Evolutionary conservation across 1,140 invertebrate species (phyloP), one percentile per base, ranked within the genome.

Genomic region (Diachasma alloeum): DNA sequence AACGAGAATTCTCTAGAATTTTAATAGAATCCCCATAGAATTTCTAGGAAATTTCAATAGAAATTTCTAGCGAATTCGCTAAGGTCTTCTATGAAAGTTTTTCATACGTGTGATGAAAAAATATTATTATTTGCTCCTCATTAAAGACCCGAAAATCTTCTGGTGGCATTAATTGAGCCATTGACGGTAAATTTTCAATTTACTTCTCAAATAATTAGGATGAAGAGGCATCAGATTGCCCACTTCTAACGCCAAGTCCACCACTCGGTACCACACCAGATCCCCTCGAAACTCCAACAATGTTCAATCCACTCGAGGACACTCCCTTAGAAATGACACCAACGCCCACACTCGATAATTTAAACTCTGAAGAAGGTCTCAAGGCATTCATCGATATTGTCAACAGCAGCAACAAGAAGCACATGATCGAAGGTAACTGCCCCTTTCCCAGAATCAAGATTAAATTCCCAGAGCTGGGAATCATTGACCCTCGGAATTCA

Each of bases 171-270:
- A n/a, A n/a, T n/a, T n/a, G n/a, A n/a, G n/a, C n/a, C n/a, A n/a
- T 6, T 42, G 4, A 42, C 31, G 2, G 31, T 15, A 2, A 46
- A 46, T 46, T 46, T 46, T 53, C 36, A n/a, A n/a, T n/a, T n/a
- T n/a, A n/a, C 0, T 68, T 68, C 4, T 68, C 22, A 10, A 73
- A 17, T 74, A 5, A 78, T 80, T 53, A 87, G 83, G 90, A 91
- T 77, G 89, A 90, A 79, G 90, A 87, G 78, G 83, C 85, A 0
- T 91, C 90, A 31, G 90, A 89, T 79, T 90, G 88, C 78, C 90
- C 89, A 4, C 83, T 91, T 4, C 82, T 91, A 42, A 89, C 89
- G 4, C 88, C 90, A 3, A 90, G 87, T 13, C 88, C 89, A 31
- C 78, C 81, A 24, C 48, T 78, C 0, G 78, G 66, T 8, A 71